Evolutionary conservation across 2,888 invertebrate genomes (phyloP).

Genomic region (Zaprionus bogoriensis): DNA sequence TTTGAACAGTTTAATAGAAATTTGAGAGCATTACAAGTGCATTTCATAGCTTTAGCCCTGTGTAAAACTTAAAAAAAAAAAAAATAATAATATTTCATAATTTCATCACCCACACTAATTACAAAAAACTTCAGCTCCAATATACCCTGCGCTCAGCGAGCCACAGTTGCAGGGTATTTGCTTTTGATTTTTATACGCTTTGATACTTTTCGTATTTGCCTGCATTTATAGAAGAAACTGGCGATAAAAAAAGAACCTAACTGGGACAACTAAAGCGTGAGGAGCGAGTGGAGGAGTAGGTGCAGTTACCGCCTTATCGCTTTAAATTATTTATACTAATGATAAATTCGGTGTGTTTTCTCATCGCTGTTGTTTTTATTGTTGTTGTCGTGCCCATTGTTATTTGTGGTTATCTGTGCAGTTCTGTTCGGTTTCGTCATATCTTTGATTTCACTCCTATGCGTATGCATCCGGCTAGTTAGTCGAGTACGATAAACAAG

Average conservation of each 20-base stretch:
- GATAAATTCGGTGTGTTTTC: not conserved
- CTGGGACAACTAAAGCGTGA: slow-evolving; percentile 1
- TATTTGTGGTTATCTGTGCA: not conserved
- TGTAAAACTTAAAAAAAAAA: too few species aligned
- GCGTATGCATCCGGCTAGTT: slow-evolving; percentile 17
- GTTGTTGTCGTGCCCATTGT: not conserved
- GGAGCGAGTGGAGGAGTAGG: too few species aligned
- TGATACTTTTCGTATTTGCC: not conserved
- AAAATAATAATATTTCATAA: too few species aligned
- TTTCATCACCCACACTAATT: too few species aligned
- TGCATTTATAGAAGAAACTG: not conserved
- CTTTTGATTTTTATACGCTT: not conserved
- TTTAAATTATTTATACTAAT: slow-evolving; percentile 4
- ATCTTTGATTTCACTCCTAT: slow-evolving; percentile 3
- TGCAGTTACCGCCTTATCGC: not conserved
- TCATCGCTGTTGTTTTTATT: not conserved
- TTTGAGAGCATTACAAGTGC: too few species aligned
- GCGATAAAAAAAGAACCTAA: slow-evolving; percentile 1
- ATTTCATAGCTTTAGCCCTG: too few species aligned
- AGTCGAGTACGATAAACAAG: not conserved
- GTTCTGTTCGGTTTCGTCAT: not conserved
- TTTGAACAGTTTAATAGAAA: too few species aligned
- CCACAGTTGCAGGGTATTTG: not conserved
- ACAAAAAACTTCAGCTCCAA: not conserved
- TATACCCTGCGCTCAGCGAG: not conserved